These are phyloP conservation scores for Polyergus mexicanus DNA, from an alignment of 1,140 invertebrate genomes.

Conservation along the genomic window DNA sequence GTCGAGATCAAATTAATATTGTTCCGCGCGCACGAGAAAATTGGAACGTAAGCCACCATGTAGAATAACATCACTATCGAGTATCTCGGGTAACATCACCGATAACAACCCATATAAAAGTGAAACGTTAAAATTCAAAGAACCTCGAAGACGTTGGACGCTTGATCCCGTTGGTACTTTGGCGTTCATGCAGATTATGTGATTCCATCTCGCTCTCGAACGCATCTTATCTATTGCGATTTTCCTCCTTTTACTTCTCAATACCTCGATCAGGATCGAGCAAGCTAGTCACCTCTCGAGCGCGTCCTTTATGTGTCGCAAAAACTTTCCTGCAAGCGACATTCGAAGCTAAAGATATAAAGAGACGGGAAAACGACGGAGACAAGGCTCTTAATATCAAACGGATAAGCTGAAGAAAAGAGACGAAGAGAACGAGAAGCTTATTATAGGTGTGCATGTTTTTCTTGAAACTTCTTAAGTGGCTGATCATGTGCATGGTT, in stretches of 20 bases:
- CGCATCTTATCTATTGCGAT: conserved; percentile 30
- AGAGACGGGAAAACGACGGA: conserved; percentile 3
- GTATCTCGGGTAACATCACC: conserved; percentile 6
- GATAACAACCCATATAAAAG: conserved; percentile 34
- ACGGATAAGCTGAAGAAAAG: not conserved
- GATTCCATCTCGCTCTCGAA: conserved; percentile 42
- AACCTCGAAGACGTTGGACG: not conserved
- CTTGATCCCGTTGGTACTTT: conserved; percentile 36
- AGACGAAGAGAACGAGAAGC: not conserved
- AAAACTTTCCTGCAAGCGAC: conserved; percentile 20
- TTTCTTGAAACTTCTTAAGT: conserved; percentile 5
- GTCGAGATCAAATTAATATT: conserved; percentile 47
- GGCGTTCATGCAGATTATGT: conserved; percentile 55
- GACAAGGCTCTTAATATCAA: conserved; percentile 40
- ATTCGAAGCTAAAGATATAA: conserved; percentile 37
- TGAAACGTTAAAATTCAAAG: conserved; percentile 62
- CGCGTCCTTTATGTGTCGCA: conserved; percentile 43
- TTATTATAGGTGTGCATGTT: not conserved
- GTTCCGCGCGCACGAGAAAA: conserved; percentile 7
- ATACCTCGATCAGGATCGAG: conserved; percentile 32
- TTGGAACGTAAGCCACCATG: not conserved
- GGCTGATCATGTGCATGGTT: conserved; percentile 26
- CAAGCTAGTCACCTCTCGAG: conserved; percentile 38
- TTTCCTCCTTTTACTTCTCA: conserved; percentile 19
- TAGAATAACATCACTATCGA: not conserved